Evolutionary conservation across 2,113 vertebrate species (phyloP), one percentile per base, ranked within the genome.

Genomic region (Pseudorhombus dupliciocellatus): DNA sequence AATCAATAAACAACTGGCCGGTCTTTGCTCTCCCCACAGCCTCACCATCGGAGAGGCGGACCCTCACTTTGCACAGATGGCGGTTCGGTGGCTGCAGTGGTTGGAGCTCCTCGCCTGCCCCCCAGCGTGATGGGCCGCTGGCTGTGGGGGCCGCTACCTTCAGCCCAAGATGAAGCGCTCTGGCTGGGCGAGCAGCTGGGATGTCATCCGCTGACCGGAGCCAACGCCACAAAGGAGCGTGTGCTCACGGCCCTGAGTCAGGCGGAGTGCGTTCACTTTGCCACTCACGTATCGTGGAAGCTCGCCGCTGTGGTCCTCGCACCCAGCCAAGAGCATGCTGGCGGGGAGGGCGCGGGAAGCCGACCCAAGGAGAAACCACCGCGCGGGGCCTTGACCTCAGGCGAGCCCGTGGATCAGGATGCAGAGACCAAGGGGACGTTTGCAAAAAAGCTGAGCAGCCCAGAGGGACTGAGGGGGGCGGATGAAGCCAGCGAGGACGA

Each of bases 211-310:
- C 90, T 99, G 24, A 95, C 95, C 0, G 96, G 95, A 65, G 89
- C 84, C 0, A 83, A 91, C 11, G 97, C 97, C 51, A 98, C 95
- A 30, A 99, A 98, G 65, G 96, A 98, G 87, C 93, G 94, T 1
- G 95, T 96, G 28, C 91, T 97, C 87, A 94, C 94, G 0, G 94
- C 96, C 2, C 94, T 98, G 40, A 93, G 80, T 18, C 95, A 96
- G 91, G 95, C 96, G 0, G 96, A 99, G 80, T 98, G 97, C 4
- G 93, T 96, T n/a, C 97, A 99, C 90, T 97, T 99, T 4, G 97
- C 96, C 16, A 99, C 97, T 4, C 97, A 99, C 1, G 88, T 98
- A 66, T 98, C 96, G 44, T 99, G 97, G 96, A 98, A 98, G 68
- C 92, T 98, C 30, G 93, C 97, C 0, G 96, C 97, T 30, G 26